Evolutionary conservation across 1,140 invertebrate species (phyloP).

Genomic region (Bombus pyrosoma): DNA sequence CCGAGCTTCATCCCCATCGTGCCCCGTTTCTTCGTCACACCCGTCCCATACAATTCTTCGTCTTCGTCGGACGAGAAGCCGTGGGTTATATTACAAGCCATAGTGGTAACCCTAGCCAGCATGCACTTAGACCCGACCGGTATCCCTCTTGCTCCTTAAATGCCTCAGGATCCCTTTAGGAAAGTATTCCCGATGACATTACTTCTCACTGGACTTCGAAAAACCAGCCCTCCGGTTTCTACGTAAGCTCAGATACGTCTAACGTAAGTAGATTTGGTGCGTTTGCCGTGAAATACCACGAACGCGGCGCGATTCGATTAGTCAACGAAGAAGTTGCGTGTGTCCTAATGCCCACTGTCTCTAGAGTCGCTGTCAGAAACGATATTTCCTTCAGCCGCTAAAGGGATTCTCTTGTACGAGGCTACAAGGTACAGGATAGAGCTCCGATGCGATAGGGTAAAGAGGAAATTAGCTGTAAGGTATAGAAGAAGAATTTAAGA

Average conservation of each 20-base stretch:
- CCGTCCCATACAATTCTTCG: neutral
- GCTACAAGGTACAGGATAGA: too few species aligned
- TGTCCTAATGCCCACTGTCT: constrained; percentile 36
- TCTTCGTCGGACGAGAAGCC: constrained; percentile 31
- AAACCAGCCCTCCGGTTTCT: neutral
- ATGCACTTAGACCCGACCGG: constrained; percentile 66
- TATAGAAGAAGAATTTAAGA: neutral
- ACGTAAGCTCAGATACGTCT: neutral
- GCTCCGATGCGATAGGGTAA: neutral
- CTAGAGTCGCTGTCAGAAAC: constrained; percentile 37
- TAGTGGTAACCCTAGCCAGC: constrained; percentile 71
- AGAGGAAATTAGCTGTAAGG: neutral
- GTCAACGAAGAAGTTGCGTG: constrained; percentile 37
- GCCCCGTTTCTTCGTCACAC: constrained; percentile 23
- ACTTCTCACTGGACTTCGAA: constrained; percentile 54
- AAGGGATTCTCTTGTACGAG: constrained; percentile 33
- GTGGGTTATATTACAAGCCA: constrained; percentile 71
- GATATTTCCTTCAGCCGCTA: constrained; percentile 44
- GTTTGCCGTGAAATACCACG: constrained; percentile 22
- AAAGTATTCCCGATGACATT: constrained; percentile 72
- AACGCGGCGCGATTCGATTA: constrained; percentile 56
- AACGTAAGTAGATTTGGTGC: constrained; percentile 59
- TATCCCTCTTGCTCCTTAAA: constrained; percentile 56
- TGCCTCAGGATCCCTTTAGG: constrained; percentile 59
- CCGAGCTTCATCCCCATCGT: constrained; percentile 28